Base-by-base conservation (phyloP, 1,140 invertebrate species). In the Bicyclus anynana region DNA sequence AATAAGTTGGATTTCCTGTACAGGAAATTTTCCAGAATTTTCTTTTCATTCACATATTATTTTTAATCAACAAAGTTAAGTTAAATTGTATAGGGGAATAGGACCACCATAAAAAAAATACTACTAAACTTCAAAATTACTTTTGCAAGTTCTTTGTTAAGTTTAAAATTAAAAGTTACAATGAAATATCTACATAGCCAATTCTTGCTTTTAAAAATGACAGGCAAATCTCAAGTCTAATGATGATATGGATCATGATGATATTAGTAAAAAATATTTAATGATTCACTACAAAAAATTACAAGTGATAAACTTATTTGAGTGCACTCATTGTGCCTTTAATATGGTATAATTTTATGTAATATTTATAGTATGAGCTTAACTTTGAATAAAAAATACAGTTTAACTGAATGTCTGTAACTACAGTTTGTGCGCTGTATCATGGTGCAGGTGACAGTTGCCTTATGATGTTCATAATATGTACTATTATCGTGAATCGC, bases 1-100 rank as follows among this genome's bases (percentile, higher is more conserved):
- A 88, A 86, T 88, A 85, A 82, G 81, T 72, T 69, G 65, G 69
- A 64, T 71, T 63, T 81, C 75, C 75, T 80, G 80, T 78, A 76
- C 72, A 77, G 72, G 77, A 84, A 84, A 84, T 83, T 84, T 85
- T 80, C 81, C 81, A 87, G 82, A 83, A n/a, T n/a, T n/a, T n/a
- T 79, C 70, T 54, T 46, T 42, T 52, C 48, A 62, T 37, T 57
- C 48, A 51, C 26, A 59, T 50, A 14, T 50, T 49, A 44, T 23
- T 29, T 20, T 48, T 50, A 57, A 17, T 53, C 42, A 42, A n/a
- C 13, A 38, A 53, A 47, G 46, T 37, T 20, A 20, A 5, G 2
- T 40, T 48, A 20, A 48, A 54, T 49, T 33, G 23, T 50, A 59
- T 21, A 37, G 48, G 52, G 50, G 35, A 51, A 35, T 35, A 59